Conservation (phyloP, 2,797 vertebrate species). For the Pitangus sulphuratus region DNA sequence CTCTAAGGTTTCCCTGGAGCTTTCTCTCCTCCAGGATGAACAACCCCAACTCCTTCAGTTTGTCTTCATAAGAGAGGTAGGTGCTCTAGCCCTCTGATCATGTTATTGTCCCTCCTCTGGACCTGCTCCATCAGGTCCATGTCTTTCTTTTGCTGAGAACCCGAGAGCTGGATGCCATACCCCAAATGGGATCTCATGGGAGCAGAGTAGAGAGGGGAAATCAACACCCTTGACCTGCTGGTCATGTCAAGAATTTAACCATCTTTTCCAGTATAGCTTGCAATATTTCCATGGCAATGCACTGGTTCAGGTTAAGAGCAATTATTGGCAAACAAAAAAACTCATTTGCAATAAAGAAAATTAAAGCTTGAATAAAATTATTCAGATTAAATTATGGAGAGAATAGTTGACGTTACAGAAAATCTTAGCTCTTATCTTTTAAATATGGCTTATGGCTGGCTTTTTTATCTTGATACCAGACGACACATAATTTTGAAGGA, state of each 20-base stretch:
- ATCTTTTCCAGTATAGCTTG: neutral
- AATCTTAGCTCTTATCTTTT: neutral
- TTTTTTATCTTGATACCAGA: neutral
- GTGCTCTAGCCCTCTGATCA: accelerated
- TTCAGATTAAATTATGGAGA: neutral
- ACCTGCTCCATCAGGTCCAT: neutral
- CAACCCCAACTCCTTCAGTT: neutral
- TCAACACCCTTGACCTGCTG: neutral
- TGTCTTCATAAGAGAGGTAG: neutral
- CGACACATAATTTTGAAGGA: accelerated
- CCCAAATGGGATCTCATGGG: accelerated
- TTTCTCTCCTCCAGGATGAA: neutral
- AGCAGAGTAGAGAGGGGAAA: neutral
- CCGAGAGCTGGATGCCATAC: accelerated
- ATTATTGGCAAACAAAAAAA: neutral
- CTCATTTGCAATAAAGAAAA: neutral
- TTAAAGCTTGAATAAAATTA: neutral
- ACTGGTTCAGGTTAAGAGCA: neutral
- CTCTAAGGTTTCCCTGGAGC: neutral
- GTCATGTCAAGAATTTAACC: neutral
- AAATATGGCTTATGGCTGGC: neutral
- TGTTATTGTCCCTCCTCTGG: neutral
- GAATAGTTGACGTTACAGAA: neutral
- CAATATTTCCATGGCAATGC: neutral
- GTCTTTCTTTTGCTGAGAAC: neutral